Base-by-base conservation (phyloP, 2,113 vertebrate species). In the Crotalus horridus region DNA sequence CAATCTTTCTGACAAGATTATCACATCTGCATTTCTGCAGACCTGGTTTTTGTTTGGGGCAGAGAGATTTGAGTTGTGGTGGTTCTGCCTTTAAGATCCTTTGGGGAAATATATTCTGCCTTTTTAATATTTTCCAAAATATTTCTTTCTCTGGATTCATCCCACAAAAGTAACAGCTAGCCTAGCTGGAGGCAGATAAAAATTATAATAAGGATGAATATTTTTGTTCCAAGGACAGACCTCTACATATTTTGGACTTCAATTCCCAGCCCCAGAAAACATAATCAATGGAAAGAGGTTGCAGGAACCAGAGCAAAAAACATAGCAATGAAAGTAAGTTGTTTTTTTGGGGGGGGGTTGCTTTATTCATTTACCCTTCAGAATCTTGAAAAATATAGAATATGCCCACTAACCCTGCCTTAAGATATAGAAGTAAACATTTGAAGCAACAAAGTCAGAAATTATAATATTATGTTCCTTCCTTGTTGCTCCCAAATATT, bases 291-390 rank as follows among this genome's bases (percentile, higher is more conserved):
- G 61, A 81, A 81, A 81, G n/a, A 20, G 33, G 6, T 81, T 81
- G 17, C 69, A 81, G 69, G 17, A 81, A 6, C n/a, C 6, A 39
- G 33, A 81, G 33, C 69, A 81, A 81, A 81, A 81, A 39, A 2
- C n/a, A 33, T 33, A 39, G 29, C 69, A 74, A 74, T 33, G n/a
- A 17, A n/a, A 74, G 2, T 0, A 74, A 74, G 69, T 74, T 48
- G 43, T 46, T 46, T 46, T 46, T 46, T 46, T 39, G 2, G 39
- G 39, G 39, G 39, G 39, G 39, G 39, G 39, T 39, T 39, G 43
- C 5, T 74, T 94, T 95, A 93, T 92, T 91, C 21, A 87, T 93
- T 93, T 15, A 93, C 48, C 91, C 94, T 59, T 94, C 55, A 88
- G 55, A 51, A 59, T 91, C 46, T 48, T 93, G 74, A 94, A 94